These are phyloP conservation scores for Drosophila pseudotakahashii DNA, from an alignment of 2,888 invertebrate genomes.

Conservation along the genomic window DNA sequence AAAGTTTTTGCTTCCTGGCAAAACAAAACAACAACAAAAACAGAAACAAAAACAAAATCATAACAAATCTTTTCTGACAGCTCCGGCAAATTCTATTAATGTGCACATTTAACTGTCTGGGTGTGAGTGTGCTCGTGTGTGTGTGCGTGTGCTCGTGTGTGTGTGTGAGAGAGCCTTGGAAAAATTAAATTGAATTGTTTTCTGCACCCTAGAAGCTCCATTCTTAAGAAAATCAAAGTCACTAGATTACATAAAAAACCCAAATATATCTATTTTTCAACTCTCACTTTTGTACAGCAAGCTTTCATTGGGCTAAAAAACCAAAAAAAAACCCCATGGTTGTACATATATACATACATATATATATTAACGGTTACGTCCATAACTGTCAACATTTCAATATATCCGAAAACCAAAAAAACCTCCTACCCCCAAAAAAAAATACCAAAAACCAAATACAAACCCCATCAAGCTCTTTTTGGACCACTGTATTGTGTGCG, in stretches of 20 bases:
- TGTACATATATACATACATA: conserved; percentile 24
- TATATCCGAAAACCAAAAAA: conserved; percentile 5
- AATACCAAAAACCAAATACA: neutral
- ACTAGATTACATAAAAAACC: conserved; percentile 3
- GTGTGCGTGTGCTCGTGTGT: conserved; percentile 14
- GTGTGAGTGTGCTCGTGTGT: conserved; percentile 14
- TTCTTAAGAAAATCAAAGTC: conserved; percentile 4
- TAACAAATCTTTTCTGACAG: conserved; percentile 64
- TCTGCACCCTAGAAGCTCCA: conserved; percentile 24
- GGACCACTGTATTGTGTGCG: conserved; percentile 45
- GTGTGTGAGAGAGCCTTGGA: conserved; percentile 14
- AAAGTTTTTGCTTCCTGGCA: conserved; percentile 36
- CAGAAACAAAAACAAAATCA: conserved; percentile 23
- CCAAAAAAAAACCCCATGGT: conserved; percentile 7
- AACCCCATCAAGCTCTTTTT: conserved; percentile 16
- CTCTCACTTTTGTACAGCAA: conserved; percentile 24
- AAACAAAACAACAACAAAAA: conserved; percentile 15
- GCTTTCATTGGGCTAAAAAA: conserved; percentile 8
- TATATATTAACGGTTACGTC: conserved; percentile 27
- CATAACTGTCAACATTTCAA: conserved; percentile 15
- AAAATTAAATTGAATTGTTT: conserved; percentile 29
- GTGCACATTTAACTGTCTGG: conserved; percentile 23
- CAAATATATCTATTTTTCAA: conserved; percentile 4
- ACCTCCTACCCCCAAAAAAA: neutral
- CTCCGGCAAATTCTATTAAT: conserved; percentile 55